These are phyloP conservation scores for Pseudomyrmex pallidus DNA, from an alignment of 1,140 invertebrate species.

Conservation along the genomic window DNA sequence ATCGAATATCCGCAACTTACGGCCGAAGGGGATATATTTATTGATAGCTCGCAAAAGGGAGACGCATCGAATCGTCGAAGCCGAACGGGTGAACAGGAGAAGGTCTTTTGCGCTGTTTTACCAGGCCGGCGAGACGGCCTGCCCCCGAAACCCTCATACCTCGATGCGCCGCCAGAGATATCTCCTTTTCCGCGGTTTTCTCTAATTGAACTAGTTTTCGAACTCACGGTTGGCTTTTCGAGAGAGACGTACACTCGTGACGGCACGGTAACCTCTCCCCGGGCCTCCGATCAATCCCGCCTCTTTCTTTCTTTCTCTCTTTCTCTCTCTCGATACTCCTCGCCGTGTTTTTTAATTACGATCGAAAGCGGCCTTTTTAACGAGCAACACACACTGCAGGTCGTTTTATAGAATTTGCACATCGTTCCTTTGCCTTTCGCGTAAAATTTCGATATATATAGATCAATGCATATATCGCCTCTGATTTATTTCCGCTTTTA, in stretches of 20 bases:
- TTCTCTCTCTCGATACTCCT: no score
- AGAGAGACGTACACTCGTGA: slow-evolving; percentile 21
- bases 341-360: slow-evolving; percentile 30
- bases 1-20: neutral
- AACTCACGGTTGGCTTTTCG: slow-evolving; percentile 47
- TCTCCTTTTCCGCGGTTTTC: slow-evolving; percentile 82
- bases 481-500: neutral
- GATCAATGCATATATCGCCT: neutral
- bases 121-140: slow-evolving; percentile 75
- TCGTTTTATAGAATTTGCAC: neutral
- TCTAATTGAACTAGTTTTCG: slow-evolving; percentile 83
- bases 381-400: neutral
- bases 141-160: slow-evolving; percentile 84
- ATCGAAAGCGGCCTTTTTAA: slow-evolving; percentile 17
- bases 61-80: slow-evolving; percentile 45
- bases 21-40: neutral
- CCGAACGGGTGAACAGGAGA: slow-evolving; percentile 60
- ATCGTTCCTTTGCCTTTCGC: neutral
- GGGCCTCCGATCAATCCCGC: neutral
- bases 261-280: slow-evolving; percentile 26
- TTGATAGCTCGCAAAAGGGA: slow-evolving; percentile 43
- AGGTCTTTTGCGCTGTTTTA: slow-evolving; percentile 72
- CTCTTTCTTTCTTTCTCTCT: neutral
- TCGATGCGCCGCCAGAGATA: slow-evolving; percentile 76
- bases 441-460: no score